These are phyloP conservation scores for Bos javanicus DNA, from an alignment of 2,113 vertebrate species.

Conservation along the genomic window DNA sequence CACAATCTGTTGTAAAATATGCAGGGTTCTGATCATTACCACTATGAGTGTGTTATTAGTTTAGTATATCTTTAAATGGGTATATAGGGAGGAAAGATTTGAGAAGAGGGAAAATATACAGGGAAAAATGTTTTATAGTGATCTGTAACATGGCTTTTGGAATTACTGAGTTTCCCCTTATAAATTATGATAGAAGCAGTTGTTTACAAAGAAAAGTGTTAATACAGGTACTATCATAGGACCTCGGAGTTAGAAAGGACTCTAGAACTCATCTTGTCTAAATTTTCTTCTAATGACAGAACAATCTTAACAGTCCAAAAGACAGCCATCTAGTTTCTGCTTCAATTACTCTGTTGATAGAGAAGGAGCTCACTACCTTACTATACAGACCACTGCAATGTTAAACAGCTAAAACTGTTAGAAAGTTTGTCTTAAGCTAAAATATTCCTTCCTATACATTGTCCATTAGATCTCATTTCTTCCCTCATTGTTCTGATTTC, in stretches of 20 bases:
- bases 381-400: background rate
- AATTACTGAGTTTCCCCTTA: background rate
- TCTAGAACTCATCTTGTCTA: background rate
- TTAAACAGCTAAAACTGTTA: background rate
- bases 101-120: background rate
- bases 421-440: background rate
- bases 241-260: background rate
- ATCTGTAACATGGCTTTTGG: background rate
- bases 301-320: background rate
- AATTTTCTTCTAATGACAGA: background rate
- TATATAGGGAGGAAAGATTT: background rate
- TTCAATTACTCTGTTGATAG: background rate
- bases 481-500: background rate
- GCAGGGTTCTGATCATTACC: background rate
- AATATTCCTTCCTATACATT: background rate
- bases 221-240: background rate
- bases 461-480: background rate
- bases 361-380: background rate
- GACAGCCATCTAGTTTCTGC: background rate
- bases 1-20: slow-evolving; percentile 3
- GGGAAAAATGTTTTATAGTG: background rate
- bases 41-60: background rate
- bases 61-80: background rate
- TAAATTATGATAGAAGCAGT: background rate
- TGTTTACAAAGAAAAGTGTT: background rate